Conservation (phyloP, 2,113 vertebrate species). For the Siphamia tubifer region DNA sequence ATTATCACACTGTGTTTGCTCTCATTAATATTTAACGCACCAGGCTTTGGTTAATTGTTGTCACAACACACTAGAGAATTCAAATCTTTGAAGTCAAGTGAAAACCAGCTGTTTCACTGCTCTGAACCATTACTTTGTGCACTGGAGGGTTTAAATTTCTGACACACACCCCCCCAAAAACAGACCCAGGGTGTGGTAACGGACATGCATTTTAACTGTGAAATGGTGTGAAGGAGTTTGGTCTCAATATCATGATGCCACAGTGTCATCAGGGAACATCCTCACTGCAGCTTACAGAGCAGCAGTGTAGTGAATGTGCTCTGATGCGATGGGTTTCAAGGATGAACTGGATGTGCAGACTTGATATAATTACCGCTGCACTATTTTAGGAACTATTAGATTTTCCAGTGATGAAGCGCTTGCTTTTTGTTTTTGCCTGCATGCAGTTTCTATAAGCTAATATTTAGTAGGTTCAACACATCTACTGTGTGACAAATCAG, state of each 20-base stretch:
- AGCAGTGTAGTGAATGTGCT: not conserved
- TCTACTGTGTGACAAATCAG: not conserved
- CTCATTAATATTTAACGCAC: too few species aligned
- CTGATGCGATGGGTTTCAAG: not conserved
- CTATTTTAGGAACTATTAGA: not conserved
- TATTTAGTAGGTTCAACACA: not conserved
- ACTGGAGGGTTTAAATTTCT: not conserved
- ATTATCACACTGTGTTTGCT: too few species aligned
- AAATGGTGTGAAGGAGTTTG: not conserved
- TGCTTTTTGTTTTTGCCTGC: not conserved
- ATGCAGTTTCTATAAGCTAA: not conserved
- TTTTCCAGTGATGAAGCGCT: not conserved
- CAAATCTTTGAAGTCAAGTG: not conserved
- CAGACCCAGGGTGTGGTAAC: not conserved
- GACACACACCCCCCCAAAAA: too few species aligned
- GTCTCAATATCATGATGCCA: not conserved
- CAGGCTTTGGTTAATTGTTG: not conserved
- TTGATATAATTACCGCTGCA: not conserved
- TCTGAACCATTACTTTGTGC: not conserved
- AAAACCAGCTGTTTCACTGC: not conserved
- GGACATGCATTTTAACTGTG: not conserved
- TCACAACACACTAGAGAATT: not conserved
- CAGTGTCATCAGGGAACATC: not conserved
- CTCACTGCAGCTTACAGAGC: not conserved
- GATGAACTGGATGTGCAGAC: not conserved